Conservation (phyloP, 2,113 vertebrate genomes). For the Crypturellus undulatus region DNA sequence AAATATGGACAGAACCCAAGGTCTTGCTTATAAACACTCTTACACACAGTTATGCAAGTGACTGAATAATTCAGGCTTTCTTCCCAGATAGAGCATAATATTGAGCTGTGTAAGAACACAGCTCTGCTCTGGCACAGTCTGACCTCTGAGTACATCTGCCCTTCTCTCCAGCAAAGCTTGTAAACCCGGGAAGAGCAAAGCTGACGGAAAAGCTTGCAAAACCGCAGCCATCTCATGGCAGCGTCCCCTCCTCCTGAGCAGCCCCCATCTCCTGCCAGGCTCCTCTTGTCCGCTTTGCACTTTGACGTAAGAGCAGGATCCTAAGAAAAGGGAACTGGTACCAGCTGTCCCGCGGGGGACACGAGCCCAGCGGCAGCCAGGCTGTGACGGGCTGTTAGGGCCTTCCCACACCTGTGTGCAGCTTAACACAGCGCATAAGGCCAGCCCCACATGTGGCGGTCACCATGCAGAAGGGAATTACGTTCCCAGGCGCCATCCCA, state of each 20-base stretch:
- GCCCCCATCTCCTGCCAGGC: not conserved
- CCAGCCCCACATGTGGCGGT: not conserved
- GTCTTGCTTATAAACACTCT: slow-evolving; percentile 54
- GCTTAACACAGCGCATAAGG: not conserved
- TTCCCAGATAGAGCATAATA: slow-evolving; percentile 19
- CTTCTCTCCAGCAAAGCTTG: not conserved
- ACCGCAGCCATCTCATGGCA: not conserved
- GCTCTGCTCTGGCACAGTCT: not conserved
- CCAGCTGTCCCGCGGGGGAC: not conserved
- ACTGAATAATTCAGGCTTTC: slow-evolving; percentile 51
- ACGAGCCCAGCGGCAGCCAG: rapidly evolving
- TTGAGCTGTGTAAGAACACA: not conserved
- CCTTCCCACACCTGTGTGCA: not conserved
- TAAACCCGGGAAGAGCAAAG: not conserved
- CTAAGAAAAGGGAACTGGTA: not conserved
- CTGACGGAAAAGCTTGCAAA: not conserved
- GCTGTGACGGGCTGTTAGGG: not conserved
- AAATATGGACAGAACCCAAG: slow-evolving; percentile 58
- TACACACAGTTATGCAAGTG: slow-evolving; percentile 16
- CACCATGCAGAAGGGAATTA: not conserved
- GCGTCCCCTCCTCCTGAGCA: not conserved
- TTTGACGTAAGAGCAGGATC: not conserved
- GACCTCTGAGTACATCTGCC: not conserved
- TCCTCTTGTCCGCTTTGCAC: rapidly evolving
- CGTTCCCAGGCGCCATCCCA: not conserved